phyloP scores from a whole-genome alignment of 2,113 vertebrate genomes.

The Shinisaurus crocodilurus region DNA sequence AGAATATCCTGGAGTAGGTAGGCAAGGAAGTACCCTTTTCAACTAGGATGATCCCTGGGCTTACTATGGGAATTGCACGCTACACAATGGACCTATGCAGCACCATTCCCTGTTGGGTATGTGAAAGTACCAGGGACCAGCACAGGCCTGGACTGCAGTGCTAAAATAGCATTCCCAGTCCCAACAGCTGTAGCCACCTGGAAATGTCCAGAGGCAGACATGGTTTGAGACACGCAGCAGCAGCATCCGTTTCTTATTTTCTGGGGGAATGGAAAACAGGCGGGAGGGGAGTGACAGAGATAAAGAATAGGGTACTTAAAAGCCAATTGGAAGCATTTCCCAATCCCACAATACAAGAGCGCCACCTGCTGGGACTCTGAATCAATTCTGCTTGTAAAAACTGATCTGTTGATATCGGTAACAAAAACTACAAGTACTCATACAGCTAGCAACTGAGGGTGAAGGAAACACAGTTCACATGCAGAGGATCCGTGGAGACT shows the following conservation, averaged over 20 bases:
- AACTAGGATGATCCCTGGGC: neutral
- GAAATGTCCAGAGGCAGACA: neutral
- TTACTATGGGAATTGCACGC: neutral
- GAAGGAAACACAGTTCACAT: neutral
- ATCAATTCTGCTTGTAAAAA: neutral
- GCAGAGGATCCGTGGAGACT: no score
- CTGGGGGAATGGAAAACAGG: neutral
- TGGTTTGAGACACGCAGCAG: neutral
- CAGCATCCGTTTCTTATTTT: neutral
- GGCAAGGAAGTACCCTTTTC: neutral
- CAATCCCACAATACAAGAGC: slow-evolving; percentile 36
- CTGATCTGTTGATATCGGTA: neutral
- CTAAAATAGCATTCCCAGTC: neutral
- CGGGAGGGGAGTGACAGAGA: neutral
- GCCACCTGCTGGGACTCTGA: slow-evolving; percentile 64
- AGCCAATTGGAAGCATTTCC: neutral
- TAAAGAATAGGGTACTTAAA: neutral
- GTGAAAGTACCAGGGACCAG: neutral
- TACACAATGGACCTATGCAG: neutral
- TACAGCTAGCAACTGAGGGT: neutral
- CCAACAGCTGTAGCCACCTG: neutral
- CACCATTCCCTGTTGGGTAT: neutral
- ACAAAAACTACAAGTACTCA: neutral
- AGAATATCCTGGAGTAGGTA: neutral
- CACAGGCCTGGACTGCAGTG: neutral